Base-by-base conservation (phyloP, 2,113 vertebrate species). In the Python bivittatus region DNA sequence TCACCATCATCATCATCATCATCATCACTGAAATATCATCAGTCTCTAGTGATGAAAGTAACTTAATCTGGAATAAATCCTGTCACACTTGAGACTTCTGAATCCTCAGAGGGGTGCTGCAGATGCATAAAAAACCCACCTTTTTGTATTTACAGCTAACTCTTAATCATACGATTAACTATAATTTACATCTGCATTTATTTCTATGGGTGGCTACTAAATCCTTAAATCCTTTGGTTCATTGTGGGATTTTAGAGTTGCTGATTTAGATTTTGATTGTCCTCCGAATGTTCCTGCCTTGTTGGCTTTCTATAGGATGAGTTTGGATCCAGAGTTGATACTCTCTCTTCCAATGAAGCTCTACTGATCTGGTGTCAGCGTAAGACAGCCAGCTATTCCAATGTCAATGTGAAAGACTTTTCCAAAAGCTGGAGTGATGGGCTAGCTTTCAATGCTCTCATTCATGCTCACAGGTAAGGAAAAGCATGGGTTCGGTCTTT, bases 351-450 rank as follows among this genome's bases (percentile, higher is more conserved):
- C 23, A 99, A 98, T 91, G 99, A 99, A 96, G 99, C 98, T 58
- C 97, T 99, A 93, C 93, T 99, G 86, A 97, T 98, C 91, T 99
- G 99, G 99, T 99, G 99, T 95, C 99, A 99, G 95, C 96, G 97
- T 93, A 99, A 99, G 96, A 99, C 99, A 0, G 96, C 98, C 0
- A 96, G 97, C 42, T 99, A 99, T 64, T 27, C 95, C 52, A 98
- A 98, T 0, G 98, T 99, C 38, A 56, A 96, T 38, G 98, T 99
- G 48, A 97, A 98, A 12, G 98, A 99, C 93, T 99, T 99, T 96
- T 99, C 99, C 29, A 95, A 88, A 90, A 99, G 99, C 95, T 99
- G 99, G 98, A 98, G 97, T 1, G 97, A 98, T 10, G 98, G 99
- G 1, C 97, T 99, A 8, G 98, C 98, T 53, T 99, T 99, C 95